These are phyloP conservation scores for Pogonognathellus flavescens DNA, from an alignment of 1,140 invertebrate genomes.

Conservation along the genomic window DNA sequence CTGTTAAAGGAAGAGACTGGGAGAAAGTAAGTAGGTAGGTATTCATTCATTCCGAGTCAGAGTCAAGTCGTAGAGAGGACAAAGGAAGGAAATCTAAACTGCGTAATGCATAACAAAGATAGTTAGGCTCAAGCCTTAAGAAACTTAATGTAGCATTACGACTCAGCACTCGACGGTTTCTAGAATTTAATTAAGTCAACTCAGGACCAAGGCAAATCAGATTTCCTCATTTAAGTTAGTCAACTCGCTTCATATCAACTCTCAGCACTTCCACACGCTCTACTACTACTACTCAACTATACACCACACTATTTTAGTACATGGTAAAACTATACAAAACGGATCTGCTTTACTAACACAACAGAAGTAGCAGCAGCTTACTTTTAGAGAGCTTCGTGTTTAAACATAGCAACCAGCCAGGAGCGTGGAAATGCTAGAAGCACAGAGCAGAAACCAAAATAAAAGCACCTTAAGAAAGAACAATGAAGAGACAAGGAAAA, in stretches of 20 bases:
- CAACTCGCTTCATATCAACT: conserved; percentile 25
- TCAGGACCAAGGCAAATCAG: conserved; percentile 18
- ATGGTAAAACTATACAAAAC: too few relatives aligned
- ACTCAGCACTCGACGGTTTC: conserved; percentile 16
- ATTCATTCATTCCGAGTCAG: too few relatives aligned
- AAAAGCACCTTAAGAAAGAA: conserved; percentile 28
- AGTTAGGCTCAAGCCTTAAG: conserved; percentile 24
- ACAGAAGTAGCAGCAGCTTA: too few relatives aligned
- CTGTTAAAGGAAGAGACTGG: not conserved
- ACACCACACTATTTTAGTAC: too few relatives aligned
- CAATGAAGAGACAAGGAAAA: not conserved
- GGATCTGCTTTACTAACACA: too few relatives aligned
- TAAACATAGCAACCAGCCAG: too few relatives aligned
- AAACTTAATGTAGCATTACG: conserved; percentile 49
- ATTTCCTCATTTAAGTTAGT: conserved; percentile 43
- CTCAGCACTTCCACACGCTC: not conserved
- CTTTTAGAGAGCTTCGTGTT: too few relatives aligned
- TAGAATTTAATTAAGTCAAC: conserved; percentile 39
- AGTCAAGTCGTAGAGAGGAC: not conserved
- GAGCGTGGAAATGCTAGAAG: not conserved
- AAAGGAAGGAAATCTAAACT: not conserved
- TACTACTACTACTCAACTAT: too few relatives aligned
- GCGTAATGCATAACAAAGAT: conserved; percentile 10
- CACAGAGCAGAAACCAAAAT: conserved; percentile 4
- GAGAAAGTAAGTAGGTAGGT: not conserved